These are phyloP conservation scores for Hesperia comma DNA, from an alignment of 2,888 invertebrate species.

Conservation along the genomic window DNA sequence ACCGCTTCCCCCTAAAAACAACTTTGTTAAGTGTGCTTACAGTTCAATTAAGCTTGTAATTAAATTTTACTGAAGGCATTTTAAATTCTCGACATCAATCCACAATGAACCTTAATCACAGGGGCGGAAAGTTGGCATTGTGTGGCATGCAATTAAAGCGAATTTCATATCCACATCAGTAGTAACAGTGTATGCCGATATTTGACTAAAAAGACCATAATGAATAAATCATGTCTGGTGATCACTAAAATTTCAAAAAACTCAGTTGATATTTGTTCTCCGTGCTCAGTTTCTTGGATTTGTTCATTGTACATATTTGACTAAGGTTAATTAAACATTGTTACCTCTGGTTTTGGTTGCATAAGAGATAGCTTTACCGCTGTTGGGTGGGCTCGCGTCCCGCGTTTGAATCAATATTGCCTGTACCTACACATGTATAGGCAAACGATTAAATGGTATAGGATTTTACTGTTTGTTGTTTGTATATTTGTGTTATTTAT, in stretches of 20 bases:
- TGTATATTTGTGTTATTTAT: too few relatives aligned
- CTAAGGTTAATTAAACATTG: conserved; percentile 35
- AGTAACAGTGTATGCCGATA: neutral
- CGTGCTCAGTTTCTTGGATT: conserved; percentile 23
- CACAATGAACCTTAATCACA: too few relatives aligned
- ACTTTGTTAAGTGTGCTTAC: too few relatives aligned
- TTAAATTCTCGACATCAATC: too few relatives aligned
- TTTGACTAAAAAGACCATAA: neutral
- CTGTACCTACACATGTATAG: too few relatives aligned
- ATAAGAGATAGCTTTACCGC: conserved; percentile 28
- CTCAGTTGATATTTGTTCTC: conserved; percentile 18
- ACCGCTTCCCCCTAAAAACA: too few relatives aligned
- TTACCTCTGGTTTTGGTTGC: conserved; percentile 35
- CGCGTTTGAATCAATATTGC: conserved; percentile 23
- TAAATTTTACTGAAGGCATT: too few relatives aligned
- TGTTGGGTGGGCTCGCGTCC: conserved; percentile 31
- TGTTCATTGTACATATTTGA: conserved; percentile 33
- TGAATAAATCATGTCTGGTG: neutral
- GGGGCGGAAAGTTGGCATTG: too few relatives aligned
- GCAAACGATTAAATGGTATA: neutral
- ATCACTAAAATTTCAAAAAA: conserved; percentile 19
- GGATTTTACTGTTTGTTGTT: neutral
- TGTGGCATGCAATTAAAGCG: too few relatives aligned
- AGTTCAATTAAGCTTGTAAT: too few relatives aligned
- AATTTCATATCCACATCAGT: too few relatives aligned